Conservation (phyloP, 2,113 vertebrate genomes). For the Podocnemis expansa region DNA sequence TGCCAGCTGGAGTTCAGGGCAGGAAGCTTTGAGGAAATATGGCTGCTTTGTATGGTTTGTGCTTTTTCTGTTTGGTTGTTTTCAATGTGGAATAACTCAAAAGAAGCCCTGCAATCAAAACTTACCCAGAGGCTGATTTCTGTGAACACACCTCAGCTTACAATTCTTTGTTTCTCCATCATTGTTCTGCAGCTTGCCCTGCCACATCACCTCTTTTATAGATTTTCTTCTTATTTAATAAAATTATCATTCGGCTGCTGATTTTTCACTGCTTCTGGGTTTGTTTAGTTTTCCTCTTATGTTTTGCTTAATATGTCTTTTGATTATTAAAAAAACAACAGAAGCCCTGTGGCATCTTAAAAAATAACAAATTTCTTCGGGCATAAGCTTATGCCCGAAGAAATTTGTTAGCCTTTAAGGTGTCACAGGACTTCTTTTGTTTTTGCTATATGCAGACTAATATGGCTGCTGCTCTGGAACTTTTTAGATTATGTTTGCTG, state of each 20-base stretch:
- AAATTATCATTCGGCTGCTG: background rate
- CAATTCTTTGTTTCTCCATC: background rate
- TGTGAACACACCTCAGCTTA: background rate
- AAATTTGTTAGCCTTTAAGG: no score
- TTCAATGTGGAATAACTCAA: background rate
- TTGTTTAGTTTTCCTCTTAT: background rate
- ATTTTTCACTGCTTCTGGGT: background rate
- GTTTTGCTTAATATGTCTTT: background rate
- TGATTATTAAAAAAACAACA: no score
- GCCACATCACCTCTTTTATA: background rate
- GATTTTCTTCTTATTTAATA: background rate
- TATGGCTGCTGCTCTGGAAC: no score
- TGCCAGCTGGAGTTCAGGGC: background rate
- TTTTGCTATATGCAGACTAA: no score
- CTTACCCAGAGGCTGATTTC: background rate
- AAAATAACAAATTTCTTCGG: no score
- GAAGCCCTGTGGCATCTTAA: no score
- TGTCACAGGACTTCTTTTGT: no score
- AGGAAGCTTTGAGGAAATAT: background rate
- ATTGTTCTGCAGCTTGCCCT: background rate
- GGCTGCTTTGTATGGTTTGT: background rate
- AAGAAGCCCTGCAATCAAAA: background rate
- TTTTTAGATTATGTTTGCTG: no score
- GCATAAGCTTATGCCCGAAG: no score
- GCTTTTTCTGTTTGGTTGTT: background rate